Conservation (phyloP, 2,888 invertebrate species). For the Lamproptera curius region DNA sequence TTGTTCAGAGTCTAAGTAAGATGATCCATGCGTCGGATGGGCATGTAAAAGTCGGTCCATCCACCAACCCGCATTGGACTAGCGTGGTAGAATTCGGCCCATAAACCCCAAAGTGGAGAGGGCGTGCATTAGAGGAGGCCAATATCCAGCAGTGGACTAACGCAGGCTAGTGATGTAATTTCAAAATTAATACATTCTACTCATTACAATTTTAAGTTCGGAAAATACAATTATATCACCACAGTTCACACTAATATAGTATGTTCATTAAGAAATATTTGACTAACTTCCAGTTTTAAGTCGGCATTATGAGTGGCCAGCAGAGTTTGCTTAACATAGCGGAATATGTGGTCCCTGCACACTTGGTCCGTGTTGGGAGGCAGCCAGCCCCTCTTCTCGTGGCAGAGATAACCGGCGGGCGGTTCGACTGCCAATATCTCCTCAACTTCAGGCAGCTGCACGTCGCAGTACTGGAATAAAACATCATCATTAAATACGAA, state of each 20-base stretch:
- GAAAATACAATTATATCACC: no score
- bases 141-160: no score
- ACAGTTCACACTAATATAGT: no score
- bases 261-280: no score
- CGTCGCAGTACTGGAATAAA: constrained; percentile 85
- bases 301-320: constrained; percentile 47
- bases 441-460: constrained; percentile 88
- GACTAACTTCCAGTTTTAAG: constrained; percentile 49
- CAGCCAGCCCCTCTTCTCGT: constrained; percentile 88
- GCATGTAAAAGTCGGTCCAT: no score
- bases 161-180: no score
- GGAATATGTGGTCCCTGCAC: constrained; percentile 85
- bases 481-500: background rate
- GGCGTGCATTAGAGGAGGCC: no score
- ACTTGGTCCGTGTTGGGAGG: constrained; percentile 83
- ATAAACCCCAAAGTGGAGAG: no score
- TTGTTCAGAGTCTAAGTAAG: no score
- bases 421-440: constrained; percentile 82
- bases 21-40: no score
- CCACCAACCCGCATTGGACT: no score
- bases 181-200: background rate
- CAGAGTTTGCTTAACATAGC: constrained; percentile 75
- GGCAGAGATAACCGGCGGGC: constrained; percentile 81
- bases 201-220: background rate
- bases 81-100: no score